Evolutionary conservation across 2,888 invertebrate genomes (phyloP).

Genomic region (Melinaea marsaeus): DNA sequence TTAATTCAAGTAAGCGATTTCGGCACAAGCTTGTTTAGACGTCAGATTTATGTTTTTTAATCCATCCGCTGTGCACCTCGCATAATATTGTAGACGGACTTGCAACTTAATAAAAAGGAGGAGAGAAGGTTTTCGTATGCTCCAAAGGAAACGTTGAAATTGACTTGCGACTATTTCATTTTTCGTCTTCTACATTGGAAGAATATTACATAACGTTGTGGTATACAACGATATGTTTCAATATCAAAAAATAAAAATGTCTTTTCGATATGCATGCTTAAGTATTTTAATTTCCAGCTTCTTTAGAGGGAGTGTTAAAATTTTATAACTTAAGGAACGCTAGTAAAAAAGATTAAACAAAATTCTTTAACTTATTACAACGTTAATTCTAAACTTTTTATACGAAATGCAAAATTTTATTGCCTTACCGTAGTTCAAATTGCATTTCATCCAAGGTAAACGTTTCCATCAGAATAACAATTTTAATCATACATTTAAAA

Average conservation of each 20-base stretch:
- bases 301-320: background rate
- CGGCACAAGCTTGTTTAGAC: constrained; percentile 68
- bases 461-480: background rate
- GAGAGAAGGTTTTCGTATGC: constrained; percentile 68
- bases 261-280: background rate
- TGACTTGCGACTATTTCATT: constrained; percentile 65
- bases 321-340: background rate
- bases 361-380: constrained; percentile 5
- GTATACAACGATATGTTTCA: background rate
- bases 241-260: background rate
- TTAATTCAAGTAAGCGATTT: constrained; percentile 45
- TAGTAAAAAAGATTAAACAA: background rate
- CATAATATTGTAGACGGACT: constrained; percentile 71
- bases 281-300: too few relatives aligned
- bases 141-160: constrained; percentile 50
- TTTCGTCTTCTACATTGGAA: constrained; percentile 50
- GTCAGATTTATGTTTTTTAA: constrained; percentile 72
- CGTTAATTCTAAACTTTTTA: constrained; percentile 6
- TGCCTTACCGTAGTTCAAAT: constrained; percentile 1
- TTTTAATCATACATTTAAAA: background rate
- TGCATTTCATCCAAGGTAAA: background rate
- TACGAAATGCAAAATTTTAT: constrained; percentile 2
- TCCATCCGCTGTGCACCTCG: constrained; percentile 68
- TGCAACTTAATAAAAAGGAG: constrained; percentile 69
- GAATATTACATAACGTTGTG: background rate